A percentile compares a stretch with the other conserved stretches of the same genome.
Conservation (phyloP, 2,797 vertebrate species). For the Myotis myotis region DNA sequence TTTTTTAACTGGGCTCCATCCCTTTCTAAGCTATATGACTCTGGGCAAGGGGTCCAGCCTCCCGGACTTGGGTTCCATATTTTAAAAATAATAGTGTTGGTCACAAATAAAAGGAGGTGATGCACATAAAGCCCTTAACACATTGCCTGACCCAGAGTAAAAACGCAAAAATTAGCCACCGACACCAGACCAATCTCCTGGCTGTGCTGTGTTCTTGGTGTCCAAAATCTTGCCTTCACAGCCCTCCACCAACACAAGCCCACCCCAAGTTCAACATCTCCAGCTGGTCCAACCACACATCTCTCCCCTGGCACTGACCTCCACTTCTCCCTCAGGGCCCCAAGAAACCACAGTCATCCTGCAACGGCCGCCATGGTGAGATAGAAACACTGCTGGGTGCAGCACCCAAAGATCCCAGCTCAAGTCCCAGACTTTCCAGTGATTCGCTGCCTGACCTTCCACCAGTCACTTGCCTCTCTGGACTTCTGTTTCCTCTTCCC, state of each 20-base stretch:
- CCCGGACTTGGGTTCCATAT: neutral
- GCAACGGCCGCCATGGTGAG: fast-evolving
- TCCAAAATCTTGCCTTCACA: neutral
- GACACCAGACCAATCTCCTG: neutral
- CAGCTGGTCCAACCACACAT: neutral
- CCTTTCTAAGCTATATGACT: neutral
- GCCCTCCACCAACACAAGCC: neutral
- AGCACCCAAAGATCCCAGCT: neutral
- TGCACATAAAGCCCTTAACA: neutral
- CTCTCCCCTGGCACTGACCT: neutral
- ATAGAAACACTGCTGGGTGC: neutral
- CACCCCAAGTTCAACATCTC: neutral
- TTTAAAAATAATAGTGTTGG: neutral
- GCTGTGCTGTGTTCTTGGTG: neutral
- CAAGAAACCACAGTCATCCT: neutral
- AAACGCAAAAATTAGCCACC: neutral
- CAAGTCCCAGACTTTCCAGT: neutral
- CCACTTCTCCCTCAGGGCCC: neutral
- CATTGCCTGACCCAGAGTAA: neutral
- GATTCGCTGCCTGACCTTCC: neutral
- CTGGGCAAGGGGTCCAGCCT: neutral
- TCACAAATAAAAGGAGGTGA: neutral
- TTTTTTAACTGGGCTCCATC: neutral
- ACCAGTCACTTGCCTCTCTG: neutral
- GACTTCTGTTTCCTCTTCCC: neutral